Evolutionary conservation across 2,888 invertebrate genomes (phyloP), one percentile per base, ranked within the genome.

Genomic region (Pristionchus arcanus): DNA sequence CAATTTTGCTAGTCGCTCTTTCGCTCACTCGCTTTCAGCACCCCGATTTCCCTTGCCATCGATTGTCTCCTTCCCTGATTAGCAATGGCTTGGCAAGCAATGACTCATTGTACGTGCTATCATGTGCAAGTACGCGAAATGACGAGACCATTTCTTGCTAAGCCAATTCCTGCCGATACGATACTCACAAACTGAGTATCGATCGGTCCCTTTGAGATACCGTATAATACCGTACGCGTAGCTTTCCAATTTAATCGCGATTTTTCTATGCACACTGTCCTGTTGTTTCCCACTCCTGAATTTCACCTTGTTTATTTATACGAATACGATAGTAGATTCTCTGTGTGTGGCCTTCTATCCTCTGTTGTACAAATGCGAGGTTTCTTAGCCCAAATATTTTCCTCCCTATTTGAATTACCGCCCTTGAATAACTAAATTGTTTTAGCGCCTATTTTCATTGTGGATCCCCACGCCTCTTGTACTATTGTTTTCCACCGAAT

Each of bases 241-340:
- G n/a, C n/a, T n/a, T 25, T n/a, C n/a, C 63, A 21, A n/a, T 49
- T 49, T 49, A 11, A 49, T 49, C 42, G 42, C 63, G n/a, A 25
- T 63, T 63, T 63, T n/a, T n/a, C 63, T 63, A 63, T 63, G 63
- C 63, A 63, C 63, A 49, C 42, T 49, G 42, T 49, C 42, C 11
- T 25, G 25, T n/a, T n/a, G 25, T 63, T 63, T 25, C n/a, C n/a
- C n/a, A n/a, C n/a, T 63, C 19, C n/a, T 21, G 21, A 63, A 63
- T 63, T 63, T 21, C n/a, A 7, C 25, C 63, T 63, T 63, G n/a
- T 63, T 63, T 63, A 63, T n/a, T n/a, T 63, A 11, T 21, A 7
- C 63, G 63, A 81, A 71, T 81, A 53, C 81, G 81, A 81, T 81
- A 81, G 81, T 81, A 81, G 81, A 49, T 81, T 81, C 7, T 42